Percentiles rank a stretch among this genome's conserved stretches.
Evolutionary conservation across 2,888 invertebrate genomes (phyloP).

Genomic region (Julus scanicus): DNA sequence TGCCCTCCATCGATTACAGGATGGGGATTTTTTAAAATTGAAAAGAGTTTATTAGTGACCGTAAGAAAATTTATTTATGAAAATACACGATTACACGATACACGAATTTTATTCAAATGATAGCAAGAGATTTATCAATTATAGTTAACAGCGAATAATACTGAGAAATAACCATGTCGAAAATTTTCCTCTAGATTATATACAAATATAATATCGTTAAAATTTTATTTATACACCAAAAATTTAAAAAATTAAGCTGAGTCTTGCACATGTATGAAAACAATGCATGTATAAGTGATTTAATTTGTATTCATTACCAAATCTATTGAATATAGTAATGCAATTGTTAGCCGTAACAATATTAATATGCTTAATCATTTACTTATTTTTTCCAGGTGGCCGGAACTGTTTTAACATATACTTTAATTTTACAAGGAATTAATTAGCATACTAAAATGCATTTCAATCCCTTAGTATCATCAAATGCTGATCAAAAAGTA

Average conservation of each 20-base stretch:
- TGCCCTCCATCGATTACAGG: not conserved
- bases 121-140: too few species aligned
- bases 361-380: not conserved
- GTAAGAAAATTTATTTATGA: not conserved
- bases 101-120: too few species aligned
- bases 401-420: not conserved
- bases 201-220: too few species aligned
- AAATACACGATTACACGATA: not conserved
- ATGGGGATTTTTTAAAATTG: conserved; percentile 43
- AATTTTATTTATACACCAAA: too few species aligned
- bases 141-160: too few species aligned
- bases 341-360: not conserved
- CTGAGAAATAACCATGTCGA: too few species aligned
- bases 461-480: too few species aligned
- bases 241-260: too few species aligned
- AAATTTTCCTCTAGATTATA: too few species aligned
- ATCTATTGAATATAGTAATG: not conserved
- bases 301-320: not conserved
- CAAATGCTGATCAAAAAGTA: too few species aligned
- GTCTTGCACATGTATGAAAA: not conserved
- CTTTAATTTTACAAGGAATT: not conserved
- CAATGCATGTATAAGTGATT: not conserved
- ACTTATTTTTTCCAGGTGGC: not conserved
- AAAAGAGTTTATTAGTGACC: not conserved
- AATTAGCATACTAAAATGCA: not conserved